phyloP scores from a whole-genome alignment of 2,113 vertebrate genomes.

The Semicossyphus pulcher region DNA sequence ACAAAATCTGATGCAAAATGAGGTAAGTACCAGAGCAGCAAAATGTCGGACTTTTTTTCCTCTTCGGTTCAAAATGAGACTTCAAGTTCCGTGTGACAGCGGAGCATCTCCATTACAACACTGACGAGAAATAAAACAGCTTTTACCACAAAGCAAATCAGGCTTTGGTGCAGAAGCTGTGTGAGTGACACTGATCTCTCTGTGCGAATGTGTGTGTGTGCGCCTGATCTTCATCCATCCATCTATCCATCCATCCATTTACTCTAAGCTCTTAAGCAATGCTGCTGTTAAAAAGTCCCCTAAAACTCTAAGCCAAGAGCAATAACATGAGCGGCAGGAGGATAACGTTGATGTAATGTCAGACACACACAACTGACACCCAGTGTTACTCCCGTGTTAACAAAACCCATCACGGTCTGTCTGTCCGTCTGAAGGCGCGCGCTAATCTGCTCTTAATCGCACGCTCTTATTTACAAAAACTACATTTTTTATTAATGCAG shows the following conservation, averaged over 20 bases:
- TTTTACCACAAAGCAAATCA: slow-evolving; percentile 80
- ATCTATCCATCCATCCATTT: slow-evolving; percentile 80
- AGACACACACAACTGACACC: slow-evolving; percentile 79
- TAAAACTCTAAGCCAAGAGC: slow-evolving; percentile 82
- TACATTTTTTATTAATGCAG: slow-evolving; percentile 74
- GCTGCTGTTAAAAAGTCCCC: slow-evolving; percentile 79
- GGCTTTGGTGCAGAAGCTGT: slow-evolving; percentile 70
- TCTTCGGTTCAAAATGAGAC: slow-evolving; percentile 43
- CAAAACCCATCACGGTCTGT: slow-evolving; percentile 81
- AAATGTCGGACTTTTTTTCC: slow-evolving; percentile 31
- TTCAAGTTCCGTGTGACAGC: slow-evolving; percentile 64
- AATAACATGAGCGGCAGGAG: slow-evolving; percentile 81
- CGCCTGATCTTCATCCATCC: slow-evolving; percentile 68
- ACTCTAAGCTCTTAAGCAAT: slow-evolving; percentile 82
- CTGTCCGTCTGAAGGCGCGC: slow-evolving; percentile 70
- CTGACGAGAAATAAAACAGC: slow-evolving; percentile 78
- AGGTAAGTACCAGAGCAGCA: slow-evolving; percentile 27
- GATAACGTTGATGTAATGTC: slow-evolving; percentile 83
- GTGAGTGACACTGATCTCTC: slow-evolving; percentile 81
- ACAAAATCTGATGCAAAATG: neutral
- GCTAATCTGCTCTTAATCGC: slow-evolving; percentile 84
- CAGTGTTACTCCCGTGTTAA: slow-evolving; percentile 78
- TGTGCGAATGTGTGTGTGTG: slow-evolving; percentile 42
- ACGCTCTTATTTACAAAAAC: slow-evolving; percentile 80
- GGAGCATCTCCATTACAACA: slow-evolving; percentile 74